Evolutionary conservation across 2,113 vertebrate genomes (phyloP).

Genomic region (Phaetusa simplex): DNA sequence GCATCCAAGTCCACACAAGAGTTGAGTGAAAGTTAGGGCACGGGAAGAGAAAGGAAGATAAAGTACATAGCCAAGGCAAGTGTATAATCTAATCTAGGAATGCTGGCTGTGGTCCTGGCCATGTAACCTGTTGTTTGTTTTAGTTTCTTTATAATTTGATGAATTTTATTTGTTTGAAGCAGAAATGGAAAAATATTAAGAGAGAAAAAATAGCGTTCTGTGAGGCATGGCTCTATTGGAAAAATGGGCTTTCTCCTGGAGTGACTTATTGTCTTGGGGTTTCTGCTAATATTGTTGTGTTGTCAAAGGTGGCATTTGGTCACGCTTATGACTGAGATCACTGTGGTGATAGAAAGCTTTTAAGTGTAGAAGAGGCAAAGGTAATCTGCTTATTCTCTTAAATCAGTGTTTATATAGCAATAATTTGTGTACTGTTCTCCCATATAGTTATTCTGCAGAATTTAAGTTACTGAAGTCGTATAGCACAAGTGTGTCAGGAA

Average conservation of each 20-base stretch:
- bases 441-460: neutral
- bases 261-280: neutral
- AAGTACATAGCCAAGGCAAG: neutral
- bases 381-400: neutral
- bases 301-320: neutral
- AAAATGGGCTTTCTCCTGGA: neutral
- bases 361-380: neutral
- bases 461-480: neutral
- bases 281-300: neutral
- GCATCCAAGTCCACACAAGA: neutral
- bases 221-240: neutral
- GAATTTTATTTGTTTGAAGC: neutral
- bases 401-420: accelerated
- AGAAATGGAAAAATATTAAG: neutral
- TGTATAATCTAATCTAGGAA: neutral
- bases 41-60: neutral
- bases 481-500: neutral
- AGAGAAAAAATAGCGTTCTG: neutral
- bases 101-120: neutral
- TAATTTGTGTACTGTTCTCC: neutral
- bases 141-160: neutral
- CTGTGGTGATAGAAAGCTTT: neutral
- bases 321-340: neutral
- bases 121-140: neutral
- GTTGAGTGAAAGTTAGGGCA: neutral